A percentile compares a stretch with the other conserved stretches of the same genome.
Evolutionary conservation across 2,113 vertebrate genomes (phyloP).

Genomic region (Sinocyclocheilus anshuiensis): DNA sequence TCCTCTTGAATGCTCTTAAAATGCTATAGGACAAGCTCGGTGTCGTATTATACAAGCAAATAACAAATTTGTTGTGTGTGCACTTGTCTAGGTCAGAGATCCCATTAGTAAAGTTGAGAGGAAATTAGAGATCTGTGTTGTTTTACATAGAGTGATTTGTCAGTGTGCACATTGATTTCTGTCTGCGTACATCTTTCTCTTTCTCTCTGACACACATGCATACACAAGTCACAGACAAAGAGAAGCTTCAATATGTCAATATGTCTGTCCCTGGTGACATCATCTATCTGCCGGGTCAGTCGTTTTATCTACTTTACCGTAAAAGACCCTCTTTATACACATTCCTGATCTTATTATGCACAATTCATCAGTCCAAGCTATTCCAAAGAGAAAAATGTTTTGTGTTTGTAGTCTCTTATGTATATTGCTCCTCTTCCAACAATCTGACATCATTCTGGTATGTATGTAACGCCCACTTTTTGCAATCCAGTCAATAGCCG

Average conservation of each 20-base stretch:
- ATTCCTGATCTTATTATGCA: conserved; percentile 3
- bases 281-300: conserved; percentile 66
- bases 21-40: neutral
- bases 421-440: neutral
- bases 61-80: neutral
- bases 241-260: conserved; percentile 42
- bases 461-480: neutral
- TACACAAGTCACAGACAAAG: conserved; percentile 36
- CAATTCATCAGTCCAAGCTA: neutral
- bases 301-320: conserved; percentile 4
- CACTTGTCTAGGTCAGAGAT: conserved; percentile 23
- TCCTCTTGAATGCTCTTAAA: neutral
- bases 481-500: neutral
- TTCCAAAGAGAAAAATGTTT: neutral
- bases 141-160: conserved; percentile 32
- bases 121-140: conserved; percentile 26
- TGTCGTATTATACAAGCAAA: conserved; percentile 1
- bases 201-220: conserved; percentile 26
- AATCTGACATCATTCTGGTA: neutral
- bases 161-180: conserved; percentile 46
- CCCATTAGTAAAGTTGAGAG: conserved; percentile 16
- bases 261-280: conserved; percentile 41
- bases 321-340: neutral
- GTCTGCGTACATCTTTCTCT: conserved; percentile 38
- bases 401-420: neutral